Conservation (phyloP, 2,888 invertebrate genomes). For the Belgica antarctica region DNA sequence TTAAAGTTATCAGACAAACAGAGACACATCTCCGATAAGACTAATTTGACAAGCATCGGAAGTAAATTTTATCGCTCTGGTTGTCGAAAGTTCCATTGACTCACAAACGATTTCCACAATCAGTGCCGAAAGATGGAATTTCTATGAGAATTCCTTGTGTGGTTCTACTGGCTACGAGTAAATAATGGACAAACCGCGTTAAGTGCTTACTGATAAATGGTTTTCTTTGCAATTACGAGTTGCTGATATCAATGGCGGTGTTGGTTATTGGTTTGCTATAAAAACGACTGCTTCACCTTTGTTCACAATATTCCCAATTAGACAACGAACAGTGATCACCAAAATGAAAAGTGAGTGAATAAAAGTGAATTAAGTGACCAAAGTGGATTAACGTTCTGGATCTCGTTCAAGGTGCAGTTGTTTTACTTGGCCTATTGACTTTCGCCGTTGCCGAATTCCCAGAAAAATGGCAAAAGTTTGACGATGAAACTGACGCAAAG, state of each 20-base stretch:
- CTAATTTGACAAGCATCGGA: background rate
- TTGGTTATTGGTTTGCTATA: background rate
- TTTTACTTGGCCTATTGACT: background rate
- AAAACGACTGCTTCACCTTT: background rate
- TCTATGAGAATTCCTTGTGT: no score
- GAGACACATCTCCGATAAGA: background rate
- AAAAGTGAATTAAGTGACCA: background rate
- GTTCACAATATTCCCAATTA: background rate
- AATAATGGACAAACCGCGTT: background rate
- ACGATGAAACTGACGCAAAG: no score
- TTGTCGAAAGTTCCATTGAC: background rate
- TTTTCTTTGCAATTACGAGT: background rate
- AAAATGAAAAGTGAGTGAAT: slow-evolving; percentile 30
- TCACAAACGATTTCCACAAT: no score
- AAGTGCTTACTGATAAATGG: background rate
- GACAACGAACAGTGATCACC: background rate
- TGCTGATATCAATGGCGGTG: background rate
- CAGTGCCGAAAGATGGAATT: no score
- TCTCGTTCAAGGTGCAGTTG: background rate
- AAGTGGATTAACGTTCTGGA: background rate
- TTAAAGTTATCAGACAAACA: background rate
- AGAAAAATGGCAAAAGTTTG: background rate
- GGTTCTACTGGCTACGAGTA: no score
- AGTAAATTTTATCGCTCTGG: background rate
- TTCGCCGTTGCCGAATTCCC: background rate